A percentile compares a stretch with the other conserved stretches of the same genome.
Evolutionary conservation across 2,888 invertebrate genomes (phyloP).

Genomic region (Clostera curtula): DNA sequence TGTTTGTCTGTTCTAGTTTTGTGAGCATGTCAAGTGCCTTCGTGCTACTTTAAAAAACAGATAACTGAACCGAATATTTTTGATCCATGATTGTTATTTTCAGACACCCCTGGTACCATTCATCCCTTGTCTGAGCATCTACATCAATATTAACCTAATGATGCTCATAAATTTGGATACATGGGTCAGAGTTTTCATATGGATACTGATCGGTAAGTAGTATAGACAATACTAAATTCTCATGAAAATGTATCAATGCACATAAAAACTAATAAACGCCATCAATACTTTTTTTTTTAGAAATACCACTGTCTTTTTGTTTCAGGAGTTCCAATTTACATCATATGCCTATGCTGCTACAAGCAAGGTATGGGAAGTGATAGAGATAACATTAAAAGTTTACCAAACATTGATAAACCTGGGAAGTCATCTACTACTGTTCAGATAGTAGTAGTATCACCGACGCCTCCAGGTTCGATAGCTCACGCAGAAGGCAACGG

Average conservation of each 20-base stretch:
- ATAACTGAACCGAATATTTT: too few relatives aligned
- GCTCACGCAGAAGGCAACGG: slow-evolving; percentile 34
- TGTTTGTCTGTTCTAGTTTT: neutral
- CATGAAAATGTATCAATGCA: too few relatives aligned
- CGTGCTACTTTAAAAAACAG: too few relatives aligned
- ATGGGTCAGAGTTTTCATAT: slow-evolving; percentile 88
- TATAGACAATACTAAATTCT: too few relatives aligned
- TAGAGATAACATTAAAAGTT: slow-evolving; percentile 27
- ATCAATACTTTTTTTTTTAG: neutral
- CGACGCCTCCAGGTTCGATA: slow-evolving; percentile 56
- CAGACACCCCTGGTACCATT: slow-evolving; percentile 90
- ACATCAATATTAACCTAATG: slow-evolving; percentile 91
- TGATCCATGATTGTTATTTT: slow-evolving; percentile 20
- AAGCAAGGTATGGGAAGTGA: slow-evolving; percentile 30
- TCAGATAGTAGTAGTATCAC: slow-evolving; percentile 57
- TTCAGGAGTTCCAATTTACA: slow-evolving; percentile 59
- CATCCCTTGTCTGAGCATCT: slow-evolving; percentile 86
- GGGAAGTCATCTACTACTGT: slow-evolving; percentile 42
- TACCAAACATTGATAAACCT: slow-evolving; percentile 33
- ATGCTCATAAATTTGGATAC: slow-evolving; percentile 83
- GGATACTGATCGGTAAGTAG: slow-evolving; percentile 84
- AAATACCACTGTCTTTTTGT: slow-evolving; percentile 8
- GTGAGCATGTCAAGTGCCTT: too few relatives aligned
- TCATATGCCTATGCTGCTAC: slow-evolving; percentile 46
- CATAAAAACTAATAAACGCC: neutral